Conservation (phyloP, 2,113 vertebrate species). For the Empidonax traillii region DNA sequence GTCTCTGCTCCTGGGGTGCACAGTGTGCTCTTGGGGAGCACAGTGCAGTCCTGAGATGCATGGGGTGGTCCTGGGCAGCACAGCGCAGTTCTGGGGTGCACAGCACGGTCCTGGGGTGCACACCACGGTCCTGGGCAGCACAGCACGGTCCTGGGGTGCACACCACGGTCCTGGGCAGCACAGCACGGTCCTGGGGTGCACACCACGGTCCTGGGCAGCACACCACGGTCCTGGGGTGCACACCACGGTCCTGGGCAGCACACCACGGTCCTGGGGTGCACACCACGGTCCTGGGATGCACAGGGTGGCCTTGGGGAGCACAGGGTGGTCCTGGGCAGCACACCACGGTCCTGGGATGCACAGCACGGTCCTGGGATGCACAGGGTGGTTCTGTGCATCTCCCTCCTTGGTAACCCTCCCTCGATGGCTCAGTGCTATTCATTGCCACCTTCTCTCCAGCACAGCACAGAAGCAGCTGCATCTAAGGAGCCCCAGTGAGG, state of each 20-base stretch:
- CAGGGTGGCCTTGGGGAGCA: too few relatives aligned
- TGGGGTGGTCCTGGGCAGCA: too few relatives aligned
- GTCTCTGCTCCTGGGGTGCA: not conserved
- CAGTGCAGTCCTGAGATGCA: fast-evolving
- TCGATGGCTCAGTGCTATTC: fast-evolving
- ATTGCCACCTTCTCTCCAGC: not conserved
- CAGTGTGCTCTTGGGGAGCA: not conserved
- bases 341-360: too few relatives aligned
- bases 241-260: not conserved
- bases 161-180: too few relatives aligned
- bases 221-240: not conserved
- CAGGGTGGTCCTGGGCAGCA: not conserved
- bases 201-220: not conserved
- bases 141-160: too few relatives aligned
- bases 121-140: too few relatives aligned
- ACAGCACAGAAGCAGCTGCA: not conserved
- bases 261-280: too few relatives aligned
- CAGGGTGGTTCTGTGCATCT: not conserved
- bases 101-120: too few relatives aligned
- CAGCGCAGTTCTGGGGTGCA: too few relatives aligned
- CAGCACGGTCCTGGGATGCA: not conserved
- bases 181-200: too few relatives aligned
- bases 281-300: too few relatives aligned
- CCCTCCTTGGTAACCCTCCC: not conserved
- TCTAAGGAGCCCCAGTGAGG: not conserved